Base-by-base conservation (phyloP, 2,888 invertebrate genomes). In the Drosophila subsilvestris region DNA sequence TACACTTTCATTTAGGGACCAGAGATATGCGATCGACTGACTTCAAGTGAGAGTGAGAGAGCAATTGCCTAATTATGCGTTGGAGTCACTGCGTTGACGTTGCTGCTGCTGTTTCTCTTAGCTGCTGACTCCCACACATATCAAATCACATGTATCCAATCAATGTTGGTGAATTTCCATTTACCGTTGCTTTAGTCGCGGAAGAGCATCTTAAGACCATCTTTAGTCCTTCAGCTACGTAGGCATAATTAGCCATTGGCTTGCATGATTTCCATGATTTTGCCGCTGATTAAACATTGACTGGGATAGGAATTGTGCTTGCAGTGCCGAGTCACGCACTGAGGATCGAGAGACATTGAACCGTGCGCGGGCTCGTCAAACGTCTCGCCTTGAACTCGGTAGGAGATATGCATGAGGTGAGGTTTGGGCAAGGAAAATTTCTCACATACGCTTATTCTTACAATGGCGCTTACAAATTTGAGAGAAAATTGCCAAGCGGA, bases 371-470 rank as follows among this genome's bases (percentile, higher is more conserved):
- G 37, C 25, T 29, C 27, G 32, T 32, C 42, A 8, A 59, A 62
- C 63, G 58, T 29, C 17, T 65, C 37, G 53, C 66, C 56, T 56
- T 68, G 56, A 67, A 47, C 60, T 60, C 60, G 58, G 25, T 48
- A 55, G 66, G 27, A 62, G 18, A 22, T 8, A 18, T 4, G 18
- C 27, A 7, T n/a, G 29, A n/a, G 53, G 3, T 17, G 32, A 7
- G 14, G 2, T 1, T 17, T 43, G 10, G 17, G 3, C 42, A 12
- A 25, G 22, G 22, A 6, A 61, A 56, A 58, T 47, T 81, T 81
- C 86, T 65, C 81, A 81, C 84, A 86, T 86, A 76, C 68, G 62
- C 53, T 77, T 47, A 69, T 50, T 20, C 12, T 53, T 32, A 18
- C 47, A 57, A 61, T 54, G 63, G 61, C 60, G 57, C 62, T 45